A percentile compares a stretch with the other conserved stretches of the same genome.
Conservation (phyloP, 2,797 vertebrate species). For the Megaceryle alcyon region DNA sequence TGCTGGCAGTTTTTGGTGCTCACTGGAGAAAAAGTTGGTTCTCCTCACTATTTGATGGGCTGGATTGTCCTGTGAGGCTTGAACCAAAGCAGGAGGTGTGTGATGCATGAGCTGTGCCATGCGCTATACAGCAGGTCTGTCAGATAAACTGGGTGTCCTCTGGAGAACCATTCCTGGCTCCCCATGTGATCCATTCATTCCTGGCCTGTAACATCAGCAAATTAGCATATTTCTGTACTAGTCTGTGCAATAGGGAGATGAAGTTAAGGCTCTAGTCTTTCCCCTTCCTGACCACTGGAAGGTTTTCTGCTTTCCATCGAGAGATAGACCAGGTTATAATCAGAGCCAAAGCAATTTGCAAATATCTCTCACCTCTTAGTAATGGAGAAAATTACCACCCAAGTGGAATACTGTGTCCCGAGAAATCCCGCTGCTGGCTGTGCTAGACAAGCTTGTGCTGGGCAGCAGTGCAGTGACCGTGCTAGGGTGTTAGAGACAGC, state of each 20-base stretch:
- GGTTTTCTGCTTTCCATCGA: not conserved
- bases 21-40: not conserved
- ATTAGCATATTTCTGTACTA: not conserved
- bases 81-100: not conserved
- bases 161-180: not conserved
- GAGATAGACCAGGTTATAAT: not conserved
- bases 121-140: not conserved
- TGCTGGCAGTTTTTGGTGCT: not conserved
- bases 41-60: not conserved
- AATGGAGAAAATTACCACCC: too few relatives aligned
- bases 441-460: too few relatives aligned
- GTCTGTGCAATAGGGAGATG: not conserved
- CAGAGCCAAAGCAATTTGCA: not conserved
- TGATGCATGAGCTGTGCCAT: not conserved
- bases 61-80: not conserved
- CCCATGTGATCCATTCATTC: not conserved
- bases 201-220: not conserved
- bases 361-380: not conserved
- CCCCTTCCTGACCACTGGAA: not conserved
- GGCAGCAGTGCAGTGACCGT: too few relatives aligned
- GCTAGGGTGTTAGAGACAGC: too few relatives aligned
- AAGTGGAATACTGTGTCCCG: too few relatives aligned
- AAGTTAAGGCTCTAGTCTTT: not conserved
- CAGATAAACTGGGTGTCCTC: not conserved
- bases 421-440: too few relatives aligned